These are phyloP conservation scores for Zaprionus inermis DNA, from an alignment of 1,140 invertebrate genomes.

Conservation along the genomic window DNA sequence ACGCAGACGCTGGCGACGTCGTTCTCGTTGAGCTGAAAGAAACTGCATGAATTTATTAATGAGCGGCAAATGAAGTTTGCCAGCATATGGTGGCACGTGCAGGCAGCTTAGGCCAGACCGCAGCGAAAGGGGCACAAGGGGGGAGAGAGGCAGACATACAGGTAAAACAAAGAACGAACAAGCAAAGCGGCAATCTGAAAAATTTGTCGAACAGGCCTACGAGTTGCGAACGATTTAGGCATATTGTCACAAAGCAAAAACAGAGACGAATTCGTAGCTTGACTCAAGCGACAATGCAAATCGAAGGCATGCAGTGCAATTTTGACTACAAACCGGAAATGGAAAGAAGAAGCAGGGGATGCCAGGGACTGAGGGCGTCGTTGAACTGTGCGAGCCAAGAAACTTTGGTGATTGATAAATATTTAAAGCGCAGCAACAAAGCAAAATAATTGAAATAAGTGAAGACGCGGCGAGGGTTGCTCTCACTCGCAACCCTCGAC, in stretches of 20 bases:
- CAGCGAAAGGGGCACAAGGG: background rate
- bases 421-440: conserved; percentile 80
- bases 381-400: conserved; percentile 47
- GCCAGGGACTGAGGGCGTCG: background rate
- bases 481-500: background rate
- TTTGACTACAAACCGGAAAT: conserved; percentile 49
- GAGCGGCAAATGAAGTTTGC: conserved; percentile 77
- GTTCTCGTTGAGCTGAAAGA: conserved; percentile 25
- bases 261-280: background rate
- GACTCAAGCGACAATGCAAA: conserved; percentile 55
- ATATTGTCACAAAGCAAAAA: conserved; percentile 21
- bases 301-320: conserved; percentile 70
- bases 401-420: conserved; percentile 81
- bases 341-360: conserved; percentile 16
- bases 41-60: conserved; percentile 79
- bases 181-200: background rate
- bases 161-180: background rate
- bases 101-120: conserved; percentile 15
- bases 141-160: background rate
- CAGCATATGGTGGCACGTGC: conserved; percentile 18
- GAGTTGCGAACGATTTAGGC: conserved; percentile 60
- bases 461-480: conserved; percentile 56
- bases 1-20: conserved; percentile 30
- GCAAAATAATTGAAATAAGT: conserved; percentile 82
- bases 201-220: background rate